A percentile compares a stretch with the other conserved stretches of the same genome.
These are phyloP conservation scores for Forpus xanthops DNA, from an alignment of 2,797 vertebrate genomes.

Conservation along the genomic window DNA sequence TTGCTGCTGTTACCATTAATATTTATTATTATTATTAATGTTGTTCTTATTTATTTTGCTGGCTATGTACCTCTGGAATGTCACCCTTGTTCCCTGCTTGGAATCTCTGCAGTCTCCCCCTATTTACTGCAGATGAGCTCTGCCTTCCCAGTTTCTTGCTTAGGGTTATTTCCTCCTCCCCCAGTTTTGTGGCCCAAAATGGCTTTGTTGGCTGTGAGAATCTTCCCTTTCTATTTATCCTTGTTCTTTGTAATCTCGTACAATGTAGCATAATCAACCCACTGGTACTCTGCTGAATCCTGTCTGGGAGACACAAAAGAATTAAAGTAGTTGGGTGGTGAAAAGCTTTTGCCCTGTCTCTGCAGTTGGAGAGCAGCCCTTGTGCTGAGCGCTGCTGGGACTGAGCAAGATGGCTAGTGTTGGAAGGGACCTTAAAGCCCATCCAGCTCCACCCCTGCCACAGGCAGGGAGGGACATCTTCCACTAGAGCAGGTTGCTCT, in stretches of 20 bases:
- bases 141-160: neutral
- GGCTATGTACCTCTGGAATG: neutral
- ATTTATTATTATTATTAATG: neutral
- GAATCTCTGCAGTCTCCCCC: neutral
- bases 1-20: neutral
- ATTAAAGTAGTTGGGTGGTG: neutral
- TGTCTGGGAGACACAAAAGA: constrained; percentile 8
- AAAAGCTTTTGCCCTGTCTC: neutral
- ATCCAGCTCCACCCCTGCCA: neutral
- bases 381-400: fast-evolving
- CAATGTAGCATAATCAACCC: neutral
- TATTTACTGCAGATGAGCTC: neutral
- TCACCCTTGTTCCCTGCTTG: neutral
- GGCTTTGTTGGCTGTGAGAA: neutral
- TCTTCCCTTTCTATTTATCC: constrained; percentile 17
- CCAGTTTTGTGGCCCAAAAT: neutral
- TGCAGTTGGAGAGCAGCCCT: neutral
- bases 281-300: neutral
- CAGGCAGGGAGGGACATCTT: neutral
- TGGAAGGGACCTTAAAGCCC: neutral
- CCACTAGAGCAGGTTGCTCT: neutral
- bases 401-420: neutral
- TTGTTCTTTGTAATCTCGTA: neutral
- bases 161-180: constrained; percentile 10
- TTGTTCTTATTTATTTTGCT: neutral